Evolutionary conservation across 2,888 invertebrate genomes (phyloP), one percentile per base, ranked within the genome.

Genomic region (Heteromurus nitidus): DNA sequence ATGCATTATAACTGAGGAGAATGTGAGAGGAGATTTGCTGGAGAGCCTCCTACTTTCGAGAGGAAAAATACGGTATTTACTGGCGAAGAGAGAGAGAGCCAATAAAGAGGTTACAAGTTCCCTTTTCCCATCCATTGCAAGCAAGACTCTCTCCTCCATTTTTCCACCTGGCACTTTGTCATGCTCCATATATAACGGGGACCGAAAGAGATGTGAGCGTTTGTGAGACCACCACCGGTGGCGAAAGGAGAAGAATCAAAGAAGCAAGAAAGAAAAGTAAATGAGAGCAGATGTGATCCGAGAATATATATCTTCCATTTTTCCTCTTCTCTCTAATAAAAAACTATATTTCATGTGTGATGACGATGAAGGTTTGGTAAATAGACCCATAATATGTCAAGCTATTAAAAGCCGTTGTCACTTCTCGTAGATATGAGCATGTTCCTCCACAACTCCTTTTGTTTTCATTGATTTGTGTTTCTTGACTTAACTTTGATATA

Each of bases 1-100:
- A 47, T 16, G 47, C 7, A n/a, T n/a, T n/a, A n/a, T n/a, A n/a
- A n/a, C n/a, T n/a, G 11, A 26, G 55, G 26, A 55, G 24, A 28
- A 60, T 60, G 24, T 30, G 18, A 30, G 30, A 30, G 28, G 30
- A 53, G 24, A 53, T 13, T 47, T 36, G 36, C 20, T 53, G 53
- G 53, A 53, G 36, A 36, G 36, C 7, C n/a, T n/a, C n/a, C n/a
- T n/a, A n/a, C n/a, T n/a, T n/a, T n/a, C 3, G 47, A 47, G n/a
- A 47, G 47, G 9, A 22, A 22, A 53, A 18, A 53, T 22, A 53
- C 53, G 53, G 53, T 53, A 53, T 53, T 53, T 53, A 5, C 53
- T 53, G 5, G 53, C 9, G 53, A 20, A 53, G 36, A 18, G 53
- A 22, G n/a, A 16, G n/a, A n/a, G 47, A 47, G 47, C 47, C n/a